phyloP scores from a whole-genome alignment of 2,113 vertebrate species.

The Pseudolaguvia tuberculata region DNA sequence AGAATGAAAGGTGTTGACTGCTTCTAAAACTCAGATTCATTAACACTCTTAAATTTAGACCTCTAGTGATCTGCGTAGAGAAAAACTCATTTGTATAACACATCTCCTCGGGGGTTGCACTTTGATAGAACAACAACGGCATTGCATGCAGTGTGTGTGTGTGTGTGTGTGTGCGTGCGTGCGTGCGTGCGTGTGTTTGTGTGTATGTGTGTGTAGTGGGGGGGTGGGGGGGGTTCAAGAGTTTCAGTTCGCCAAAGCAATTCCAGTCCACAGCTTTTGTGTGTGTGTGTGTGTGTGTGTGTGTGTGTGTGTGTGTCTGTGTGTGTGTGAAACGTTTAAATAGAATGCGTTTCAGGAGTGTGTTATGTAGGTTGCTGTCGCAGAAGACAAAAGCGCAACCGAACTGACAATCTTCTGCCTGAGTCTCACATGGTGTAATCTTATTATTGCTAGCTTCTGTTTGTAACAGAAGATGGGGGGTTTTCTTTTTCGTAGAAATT shows the following conservation, averaged over 20 bases:
- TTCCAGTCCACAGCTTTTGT: slow-evolving; percentile 13
- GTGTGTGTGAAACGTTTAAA: slow-evolving; percentile 44
- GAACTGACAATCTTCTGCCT: slow-evolving; percentile 33
- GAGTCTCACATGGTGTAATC: slow-evolving; percentile 46
- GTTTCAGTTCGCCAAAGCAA: background rate
- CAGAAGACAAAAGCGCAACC: slow-evolving; percentile 28
- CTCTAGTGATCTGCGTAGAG: background rate
- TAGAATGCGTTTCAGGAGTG: slow-evolving; percentile 35
- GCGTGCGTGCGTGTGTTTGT: too few species aligned
- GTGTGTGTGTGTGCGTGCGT: too few species aligned
- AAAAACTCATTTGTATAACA: slow-evolving; percentile 29
- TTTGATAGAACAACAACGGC: slow-evolving; percentile 6
- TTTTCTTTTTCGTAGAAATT: slow-evolving; percentile 20
- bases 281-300: too few species aligned
- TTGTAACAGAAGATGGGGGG: slow-evolving; percentile 29
- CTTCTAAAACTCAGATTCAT: slow-evolving; percentile 33
- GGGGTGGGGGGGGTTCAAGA: background rate
- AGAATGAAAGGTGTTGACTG: slow-evolving; percentile 3
- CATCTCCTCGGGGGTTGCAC: slow-evolving; percentile 1
- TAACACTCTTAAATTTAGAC: slow-evolving; percentile 46
- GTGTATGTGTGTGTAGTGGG: too few species aligned
- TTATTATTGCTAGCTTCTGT: slow-evolving; percentile 44
- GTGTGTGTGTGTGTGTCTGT: too few species aligned
- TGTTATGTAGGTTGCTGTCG: slow-evolving; percentile 38
- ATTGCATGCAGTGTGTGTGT: too few species aligned